phyloP scores from a whole-genome alignment of 2,888 invertebrate species.

The Lumbricus terrestris region DNA sequence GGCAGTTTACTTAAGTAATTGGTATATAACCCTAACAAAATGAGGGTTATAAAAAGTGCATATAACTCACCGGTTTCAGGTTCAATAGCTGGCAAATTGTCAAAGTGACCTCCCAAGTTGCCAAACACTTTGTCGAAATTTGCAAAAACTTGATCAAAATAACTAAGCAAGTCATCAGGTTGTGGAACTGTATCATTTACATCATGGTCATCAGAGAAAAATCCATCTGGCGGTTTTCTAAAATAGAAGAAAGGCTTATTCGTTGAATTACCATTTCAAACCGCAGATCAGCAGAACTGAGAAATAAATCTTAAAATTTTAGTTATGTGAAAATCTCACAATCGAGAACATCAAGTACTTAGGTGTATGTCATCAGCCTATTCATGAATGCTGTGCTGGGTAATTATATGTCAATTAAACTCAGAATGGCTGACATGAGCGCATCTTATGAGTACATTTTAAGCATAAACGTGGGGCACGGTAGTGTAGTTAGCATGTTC shows the following conservation, averaged over 20 bases:
- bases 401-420: too few relatives aligned
- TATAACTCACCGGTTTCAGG: background rate
- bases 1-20: too few relatives aligned
- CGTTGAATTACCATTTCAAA: background rate
- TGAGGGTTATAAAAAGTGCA: too few relatives aligned
- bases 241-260: background rate
- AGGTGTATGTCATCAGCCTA: too few relatives aligned
- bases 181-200: background rate
- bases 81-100: background rate
- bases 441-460: too few relatives aligned
- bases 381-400: too few relatives aligned
- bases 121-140: background rate
- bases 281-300: background rate
- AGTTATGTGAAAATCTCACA: background rate
- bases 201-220: background rate
- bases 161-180: background rate
- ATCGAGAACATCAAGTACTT: background rate
- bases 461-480: too few relatives aligned
- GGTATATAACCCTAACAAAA: too few relatives aligned
- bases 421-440: background rate
- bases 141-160: slow-evolving; percentile 9
- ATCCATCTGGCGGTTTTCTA: background rate
- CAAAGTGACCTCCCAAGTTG: background rate
- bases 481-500: too few relatives aligned
- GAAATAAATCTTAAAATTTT: background rate